These are phyloP conservation scores for Forpus xanthops DNA, from an alignment of 2,797 vertebrate species.

Conservation along the genomic window DNA sequence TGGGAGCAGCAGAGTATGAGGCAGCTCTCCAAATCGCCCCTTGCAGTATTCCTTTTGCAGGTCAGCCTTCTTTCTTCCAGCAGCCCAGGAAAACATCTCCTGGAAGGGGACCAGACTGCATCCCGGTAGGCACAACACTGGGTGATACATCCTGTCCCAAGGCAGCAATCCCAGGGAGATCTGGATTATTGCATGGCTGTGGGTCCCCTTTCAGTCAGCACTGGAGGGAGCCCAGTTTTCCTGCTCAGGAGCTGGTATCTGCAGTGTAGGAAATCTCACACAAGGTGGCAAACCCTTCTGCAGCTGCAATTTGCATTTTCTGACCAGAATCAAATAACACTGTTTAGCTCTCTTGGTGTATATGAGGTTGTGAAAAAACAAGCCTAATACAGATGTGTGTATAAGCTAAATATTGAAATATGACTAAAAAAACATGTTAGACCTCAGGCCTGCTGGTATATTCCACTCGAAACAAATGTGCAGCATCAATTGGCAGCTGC, in stretches of 20 bases:
- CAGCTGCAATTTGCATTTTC: conserved; percentile 5
- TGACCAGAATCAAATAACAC: neutral
- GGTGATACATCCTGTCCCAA: neutral
- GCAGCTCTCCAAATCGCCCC: neutral
- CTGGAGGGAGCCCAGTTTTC: neutral
- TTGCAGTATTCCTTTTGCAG: neutral
- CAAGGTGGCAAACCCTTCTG: conserved; percentile 8
- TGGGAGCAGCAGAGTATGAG: neutral
- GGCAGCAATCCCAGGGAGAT: neutral
- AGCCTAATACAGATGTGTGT: neutral
- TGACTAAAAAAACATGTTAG: neutral
- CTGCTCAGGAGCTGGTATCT: rapidly evolving
- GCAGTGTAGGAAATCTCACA: neutral
- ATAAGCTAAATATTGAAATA: neutral
- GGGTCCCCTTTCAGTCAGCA: rapidly evolving
- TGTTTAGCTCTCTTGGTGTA: neutral
- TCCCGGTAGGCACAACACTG: rapidly evolving
- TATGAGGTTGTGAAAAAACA: neutral
- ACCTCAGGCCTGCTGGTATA: neutral
- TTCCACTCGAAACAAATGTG: neutral
- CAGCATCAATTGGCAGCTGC: neutral
- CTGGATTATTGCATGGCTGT: rapidly evolving
- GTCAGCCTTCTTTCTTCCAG: neutral
- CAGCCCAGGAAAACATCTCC: neutral
- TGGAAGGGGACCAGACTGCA: neutral